phyloP scores from a whole-genome alignment of 2,888 invertebrate species.

The Melanotus villosus region DNA sequence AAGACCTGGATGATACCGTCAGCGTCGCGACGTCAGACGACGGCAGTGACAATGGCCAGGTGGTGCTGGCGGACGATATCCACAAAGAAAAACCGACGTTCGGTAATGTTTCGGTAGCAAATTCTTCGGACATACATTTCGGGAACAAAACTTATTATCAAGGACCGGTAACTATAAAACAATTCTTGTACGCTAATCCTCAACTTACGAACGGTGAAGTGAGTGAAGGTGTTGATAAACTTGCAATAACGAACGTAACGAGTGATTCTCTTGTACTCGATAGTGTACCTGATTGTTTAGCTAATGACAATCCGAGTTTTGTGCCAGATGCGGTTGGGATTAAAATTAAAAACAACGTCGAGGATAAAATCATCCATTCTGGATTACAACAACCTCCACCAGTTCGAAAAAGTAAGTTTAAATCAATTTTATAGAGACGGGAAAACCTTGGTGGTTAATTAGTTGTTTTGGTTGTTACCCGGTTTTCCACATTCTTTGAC shows the following conservation, averaged over 20 bases:
- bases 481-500: too few species aligned
- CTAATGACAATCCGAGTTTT: slow-evolving; percentile 31
- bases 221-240: slow-evolving; percentile 30
- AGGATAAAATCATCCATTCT: slow-evolving; percentile 19
- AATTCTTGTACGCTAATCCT: slow-evolving; percentile 72
- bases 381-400: background rate
- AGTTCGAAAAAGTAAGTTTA: slow-evolving; percentile 10
- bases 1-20: slow-evolving; percentile 36
- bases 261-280: slow-evolving; percentile 22
- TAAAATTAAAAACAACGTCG: slow-evolving; percentile 6
- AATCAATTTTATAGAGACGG: background rate
- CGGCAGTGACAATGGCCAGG: slow-evolving; percentile 29
- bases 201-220: slow-evolving; percentile 30
- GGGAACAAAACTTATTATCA: slow-evolving; percentile 84
- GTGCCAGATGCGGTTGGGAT: slow-evolving; percentile 29
- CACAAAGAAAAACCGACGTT: slow-evolving; percentile 64
- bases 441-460: too few species aligned
- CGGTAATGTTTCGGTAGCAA: slow-evolving; percentile 76
- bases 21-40: slow-evolving; percentile 45
- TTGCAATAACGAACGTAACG: slow-evolving; percentile 39
- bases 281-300: slow-evolving; percentile 17
- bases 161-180: slow-evolving; percentile 84
- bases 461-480: too few species aligned
- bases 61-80: slow-evolving; percentile 40
- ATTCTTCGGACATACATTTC: slow-evolving; percentile 81